Base-by-base conservation (phyloP, 2,888 invertebrate species). In the Papilio demoleus region DNA sequence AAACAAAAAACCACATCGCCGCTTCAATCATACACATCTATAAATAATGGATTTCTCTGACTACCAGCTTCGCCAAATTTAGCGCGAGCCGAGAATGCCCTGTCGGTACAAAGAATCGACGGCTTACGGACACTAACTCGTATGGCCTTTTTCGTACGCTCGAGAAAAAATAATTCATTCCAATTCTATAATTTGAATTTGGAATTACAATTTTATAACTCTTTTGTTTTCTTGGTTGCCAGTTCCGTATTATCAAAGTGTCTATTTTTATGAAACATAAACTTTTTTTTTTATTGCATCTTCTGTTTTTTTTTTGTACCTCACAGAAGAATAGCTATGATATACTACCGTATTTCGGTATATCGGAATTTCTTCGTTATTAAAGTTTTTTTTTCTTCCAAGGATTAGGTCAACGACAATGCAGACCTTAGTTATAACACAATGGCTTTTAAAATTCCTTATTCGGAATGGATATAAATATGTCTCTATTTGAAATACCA, bases 21-120 rank as follows among this genome's bases (percentile, higher is more conserved):
- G 31, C 47, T 68, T 64, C 64, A 64, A 60, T 60, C 45, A 64
- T 68, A 68, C 31, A 68, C 24, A 53, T 69, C 19, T 56, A 69
- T 69, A 69, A 69, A 69, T 69, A 69, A 65, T 69, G 60, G 53
- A 69, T 69, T 69, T 60, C 53, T 61, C 40, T 24, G 69, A 19
- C 31, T 61, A 65, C 60, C 68, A 69, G 61, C 40, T 38, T 69
- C 61, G 42, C 69, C 65, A 69, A 69, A 69, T 69, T 69, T 61
- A 69, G 69, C 59, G 36, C 36, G 63, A 12, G 36, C n/a, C 17
- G 40, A 42, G 22, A 67, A 34, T 34, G 40, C 59, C 34, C 31
- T 19, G 50, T 65, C 40, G 50, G 62, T 62, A 65, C 69, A 69
- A 69, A 69, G 68, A 68, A 68, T 68, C 50, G 56, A 36, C 53